Percentiles rank a stretch among this genome's conserved stretches.
These are phyloP conservation scores for Ambastaia sidthimunki DNA, from an alignment of 2,797 vertebrate species.

Conservation along the genomic window DNA sequence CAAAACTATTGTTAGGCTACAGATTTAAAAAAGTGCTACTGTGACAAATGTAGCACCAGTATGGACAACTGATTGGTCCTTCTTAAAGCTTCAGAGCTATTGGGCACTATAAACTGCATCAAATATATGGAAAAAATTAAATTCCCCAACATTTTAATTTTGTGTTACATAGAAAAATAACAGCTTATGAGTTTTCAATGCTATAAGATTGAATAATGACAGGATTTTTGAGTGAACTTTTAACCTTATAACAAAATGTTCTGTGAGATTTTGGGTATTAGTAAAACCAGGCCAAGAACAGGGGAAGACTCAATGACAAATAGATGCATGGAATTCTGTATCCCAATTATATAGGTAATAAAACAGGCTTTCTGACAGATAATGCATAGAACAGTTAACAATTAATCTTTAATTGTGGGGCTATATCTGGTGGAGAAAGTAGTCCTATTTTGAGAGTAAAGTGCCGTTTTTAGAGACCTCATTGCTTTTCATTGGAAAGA, in stretches of 20 bases:
- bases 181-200: no score
- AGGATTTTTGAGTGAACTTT: not conserved
- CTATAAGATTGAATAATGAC: no score
- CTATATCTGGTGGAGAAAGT: not conserved
- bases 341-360: not conserved
- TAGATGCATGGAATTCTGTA: not conserved
- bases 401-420: not conserved
- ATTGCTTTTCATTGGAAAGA: not conserved
- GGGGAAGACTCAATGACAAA: not conserved
- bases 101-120: no score
- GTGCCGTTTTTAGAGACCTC: not conserved
- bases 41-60: no score
- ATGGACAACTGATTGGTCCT: no score
- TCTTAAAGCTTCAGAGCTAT: not conserved
- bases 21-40: not conserved
- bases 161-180: no score
- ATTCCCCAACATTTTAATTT: no score
- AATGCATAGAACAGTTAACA: not conserved
- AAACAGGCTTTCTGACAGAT: not conserved
- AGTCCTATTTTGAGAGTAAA: not conserved
- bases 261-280: not conserved
- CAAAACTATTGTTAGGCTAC: not conserved
- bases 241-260: not conserved
- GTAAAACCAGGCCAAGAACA: no score
- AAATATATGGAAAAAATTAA: no score